phyloP scores from a whole-genome alignment of 2,113 vertebrate genomes.

The Phaetusa simplex region DNA sequence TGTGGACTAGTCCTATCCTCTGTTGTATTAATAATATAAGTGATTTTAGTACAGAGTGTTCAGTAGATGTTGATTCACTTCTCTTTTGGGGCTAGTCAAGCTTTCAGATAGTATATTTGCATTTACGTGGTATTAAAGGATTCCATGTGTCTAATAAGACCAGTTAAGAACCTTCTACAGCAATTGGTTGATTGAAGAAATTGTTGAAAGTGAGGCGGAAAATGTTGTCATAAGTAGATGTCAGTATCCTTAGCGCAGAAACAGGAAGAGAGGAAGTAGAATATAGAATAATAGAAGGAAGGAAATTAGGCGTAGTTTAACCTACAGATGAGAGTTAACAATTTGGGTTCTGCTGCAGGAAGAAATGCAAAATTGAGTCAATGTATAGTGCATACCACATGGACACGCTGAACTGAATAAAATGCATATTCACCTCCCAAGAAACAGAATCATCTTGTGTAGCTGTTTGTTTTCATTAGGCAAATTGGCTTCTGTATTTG shows the following conservation, averaged over 20 bases:
- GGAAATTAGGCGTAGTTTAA: conserved; percentile 17
- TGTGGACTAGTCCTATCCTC: background rate
- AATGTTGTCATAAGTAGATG: background rate
- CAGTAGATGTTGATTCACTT: background rate
- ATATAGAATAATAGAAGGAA: conserved; percentile 42
- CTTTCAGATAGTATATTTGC: background rate
- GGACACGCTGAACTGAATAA: background rate
- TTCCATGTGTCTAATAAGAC: background rate
- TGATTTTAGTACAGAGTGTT: background rate
- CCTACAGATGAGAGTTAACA: conserved; percentile 3
- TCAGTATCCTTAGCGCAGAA: conserved; percentile 11
- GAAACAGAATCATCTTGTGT: background rate
- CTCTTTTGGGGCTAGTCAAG: background rate
- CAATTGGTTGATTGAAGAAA: background rate
- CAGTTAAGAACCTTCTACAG: background rate
- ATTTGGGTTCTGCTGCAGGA: background rate
- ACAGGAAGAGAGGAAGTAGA: conserved; percentile 38
- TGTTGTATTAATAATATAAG: background rate
- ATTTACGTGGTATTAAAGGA: background rate
- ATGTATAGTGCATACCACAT: background rate
- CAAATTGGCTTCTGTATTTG: background rate
- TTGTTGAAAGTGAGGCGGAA: background rate
- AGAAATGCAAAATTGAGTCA: background rate
- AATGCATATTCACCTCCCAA: background rate
- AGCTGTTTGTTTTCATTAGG: background rate